Evolutionary conservation across 2,113 vertebrate species (phyloP), one percentile per base, ranked within the genome.

Genomic region (Phalacrocorax aristotelis): DNA sequence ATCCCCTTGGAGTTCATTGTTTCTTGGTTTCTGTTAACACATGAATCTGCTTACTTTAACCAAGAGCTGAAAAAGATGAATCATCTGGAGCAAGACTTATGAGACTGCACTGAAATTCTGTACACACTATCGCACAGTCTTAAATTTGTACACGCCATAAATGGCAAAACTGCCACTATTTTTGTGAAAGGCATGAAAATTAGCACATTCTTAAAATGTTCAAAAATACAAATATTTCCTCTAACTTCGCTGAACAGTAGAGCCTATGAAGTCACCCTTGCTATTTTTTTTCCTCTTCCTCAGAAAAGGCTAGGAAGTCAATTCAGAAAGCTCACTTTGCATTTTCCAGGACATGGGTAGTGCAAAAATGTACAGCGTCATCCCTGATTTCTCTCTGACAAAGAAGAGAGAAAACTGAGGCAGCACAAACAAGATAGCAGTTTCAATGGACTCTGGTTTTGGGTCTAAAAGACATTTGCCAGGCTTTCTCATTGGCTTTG

Each of bases 61-160:
- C 69, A 94, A 77, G 21, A 64, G 62, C 83, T 61, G 21, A 87
- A 95, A 96, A 91, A 97, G 52, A 83, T 75, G 68, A 83, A 80
- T 92, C 68, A 66, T 52, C 61, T 77, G 61, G 78, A 80, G 64
- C 23, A 89, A 78, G 68, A 80, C 49, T 46, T 40, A 48, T 13
- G 83, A 83, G 88, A 42, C 19, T 38, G 8, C 46, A 81, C 18
- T 83, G 69, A 60, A 66, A 25, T 61, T 64, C 30, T 12, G 36
- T 40, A 42, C 12, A 15, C 34, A 80, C 6, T 26, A 54, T 8
- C 75, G 19, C 19, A 80, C 9, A 44, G 14, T 36, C 29, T 69
- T 84, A 90, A 68, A 83, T 87, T 83, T n/a, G 76, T 52, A 55
- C 6, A 83, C 55, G 38, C 12, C 38, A 75, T 40, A 81, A 90